A percentile compares a stretch with the other conserved stretches of the same genome.
phyloP scores from a whole-genome alignment of 2,113 vertebrate genomes.

The Chrysemys picta region DNA sequence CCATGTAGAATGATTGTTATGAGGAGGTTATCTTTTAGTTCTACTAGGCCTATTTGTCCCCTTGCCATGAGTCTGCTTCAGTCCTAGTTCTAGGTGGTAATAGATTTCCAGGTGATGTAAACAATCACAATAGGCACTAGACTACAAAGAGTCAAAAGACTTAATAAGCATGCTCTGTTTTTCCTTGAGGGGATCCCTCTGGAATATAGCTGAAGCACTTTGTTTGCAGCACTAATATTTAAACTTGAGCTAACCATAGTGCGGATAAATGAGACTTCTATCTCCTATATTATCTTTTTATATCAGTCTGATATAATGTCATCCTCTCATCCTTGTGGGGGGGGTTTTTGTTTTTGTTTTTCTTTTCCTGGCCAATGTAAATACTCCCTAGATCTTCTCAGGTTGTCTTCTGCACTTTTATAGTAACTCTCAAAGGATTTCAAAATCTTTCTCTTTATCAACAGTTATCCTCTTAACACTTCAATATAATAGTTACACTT shows the following conservation, averaged over 20 bases:
- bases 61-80: background rate
- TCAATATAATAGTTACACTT: background rate
- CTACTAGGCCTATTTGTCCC: background rate
- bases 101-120: background rate
- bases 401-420: background rate
- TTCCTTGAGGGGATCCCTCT: background rate
- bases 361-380: background rate
- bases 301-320: background rate
- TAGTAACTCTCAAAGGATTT: background rate
- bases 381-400: background rate
- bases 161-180: fast-evolving
- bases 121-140: fast-evolving
- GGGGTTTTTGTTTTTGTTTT: background rate
- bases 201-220: background rate
- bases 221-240: background rate
- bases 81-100: background rate
- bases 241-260: background rate
- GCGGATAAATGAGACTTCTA: fast-evolving
- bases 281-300: background rate
- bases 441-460: background rate
- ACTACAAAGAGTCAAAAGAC: background rate
- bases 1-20: background rate
- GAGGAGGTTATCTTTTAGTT: background rate
- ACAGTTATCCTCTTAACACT: background rate
- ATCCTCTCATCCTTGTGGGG: background rate